phyloP scores from a whole-genome alignment of 2,888 invertebrate species.

The Ectemnius cavifrons region DNA sequence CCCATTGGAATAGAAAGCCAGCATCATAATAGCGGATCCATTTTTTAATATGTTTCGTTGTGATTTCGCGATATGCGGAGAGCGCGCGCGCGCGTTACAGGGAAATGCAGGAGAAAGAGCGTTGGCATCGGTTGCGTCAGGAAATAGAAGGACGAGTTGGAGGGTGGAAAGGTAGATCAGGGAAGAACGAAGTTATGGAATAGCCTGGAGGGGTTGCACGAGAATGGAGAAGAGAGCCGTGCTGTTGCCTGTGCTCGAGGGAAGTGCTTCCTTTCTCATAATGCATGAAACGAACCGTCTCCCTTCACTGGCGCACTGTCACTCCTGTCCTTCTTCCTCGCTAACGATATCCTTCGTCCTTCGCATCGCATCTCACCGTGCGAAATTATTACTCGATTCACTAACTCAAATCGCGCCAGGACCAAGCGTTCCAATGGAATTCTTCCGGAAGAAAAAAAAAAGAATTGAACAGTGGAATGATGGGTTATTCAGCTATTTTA shows the following conservation, averaged over 20 bases:
- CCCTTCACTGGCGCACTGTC: conserved; percentile 44
- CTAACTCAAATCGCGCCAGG: too few relatives aligned
- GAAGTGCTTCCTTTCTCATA: conserved; percentile 53
- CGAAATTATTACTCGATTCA: too few relatives aligned
- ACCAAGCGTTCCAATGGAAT: too few relatives aligned
- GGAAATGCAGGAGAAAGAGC: conserved; percentile 44
- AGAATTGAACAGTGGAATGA: too few relatives aligned
- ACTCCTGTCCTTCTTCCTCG: conserved; percentile 15
- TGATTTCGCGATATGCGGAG: conserved; percentile 60
- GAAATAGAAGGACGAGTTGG: conserved; percentile 21
- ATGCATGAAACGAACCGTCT: conserved; percentile 55
- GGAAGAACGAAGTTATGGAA: conserved; percentile 60
- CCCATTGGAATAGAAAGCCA: not conserved
- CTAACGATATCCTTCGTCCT: conserved; percentile 48
- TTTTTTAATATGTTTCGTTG: conserved; percentile 35
- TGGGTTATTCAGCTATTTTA: too few relatives aligned
- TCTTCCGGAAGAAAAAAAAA: too few relatives aligned
- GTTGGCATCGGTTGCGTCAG: conserved; percentile 10
- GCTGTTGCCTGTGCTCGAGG: conserved; percentile 19
- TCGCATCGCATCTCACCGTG: conserved; percentile 28
- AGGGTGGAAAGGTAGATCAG: conserved; percentile 24
- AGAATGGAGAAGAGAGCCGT: conserved; percentile 52
- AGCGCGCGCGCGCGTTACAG: conserved; percentile 26
- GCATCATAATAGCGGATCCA: conserved; percentile 2
- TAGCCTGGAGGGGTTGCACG: conserved; percentile 45